Evolutionary conservation across 1,140 invertebrate genomes (phyloP).

Genomic region (Hypsibius dujardini): DNA sequence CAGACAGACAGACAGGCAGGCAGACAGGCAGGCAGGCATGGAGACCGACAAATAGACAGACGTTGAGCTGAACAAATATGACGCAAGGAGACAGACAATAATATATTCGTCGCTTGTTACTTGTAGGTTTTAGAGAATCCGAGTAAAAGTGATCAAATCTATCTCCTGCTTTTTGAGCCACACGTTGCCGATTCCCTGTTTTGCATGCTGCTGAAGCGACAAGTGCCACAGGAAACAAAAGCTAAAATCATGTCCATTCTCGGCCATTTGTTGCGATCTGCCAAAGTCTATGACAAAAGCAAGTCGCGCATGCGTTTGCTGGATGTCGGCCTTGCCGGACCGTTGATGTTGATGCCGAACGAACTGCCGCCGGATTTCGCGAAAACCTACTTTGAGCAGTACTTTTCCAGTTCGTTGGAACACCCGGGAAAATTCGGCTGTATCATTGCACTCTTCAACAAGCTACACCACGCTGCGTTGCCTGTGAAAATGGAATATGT

Average conservation of each 20-base stretch:
- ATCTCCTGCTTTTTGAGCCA: conserved; percentile 43
- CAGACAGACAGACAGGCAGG: no score
- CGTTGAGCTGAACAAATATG: no score
- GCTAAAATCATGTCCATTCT: conserved; percentile 40
- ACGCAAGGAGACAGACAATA: no score
- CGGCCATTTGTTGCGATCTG: conserved; percentile 34
- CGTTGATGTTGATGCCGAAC: conserved; percentile 35
- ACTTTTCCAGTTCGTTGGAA: conserved; percentile 26
- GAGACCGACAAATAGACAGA: no score
- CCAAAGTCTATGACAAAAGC: conserved; percentile 39
- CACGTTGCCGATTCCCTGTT: conserved; percentile 43
- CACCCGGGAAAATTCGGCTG: conserved; percentile 15
- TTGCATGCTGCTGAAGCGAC: conserved; percentile 39
- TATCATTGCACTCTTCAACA: conserved; percentile 30
- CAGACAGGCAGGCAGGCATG: no score
- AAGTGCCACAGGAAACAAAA: conserved; percentile 38
- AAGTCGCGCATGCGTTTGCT: conserved; percentile 37
- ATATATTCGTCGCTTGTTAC: no score
- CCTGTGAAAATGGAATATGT: conserved; percentile 43
- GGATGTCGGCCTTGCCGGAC: conserved; percentile 34
- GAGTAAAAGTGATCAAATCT: conserved; percentile 43
- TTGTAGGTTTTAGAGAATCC: conserved; percentile 36
- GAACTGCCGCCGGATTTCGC: conserved; percentile 35
- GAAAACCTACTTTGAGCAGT: conserved; percentile 36
- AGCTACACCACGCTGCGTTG: conserved; percentile 35